These are phyloP conservation scores for Alca torda DNA, from an alignment of 2,797 vertebrate genomes.

Conservation along the genomic window DNA sequence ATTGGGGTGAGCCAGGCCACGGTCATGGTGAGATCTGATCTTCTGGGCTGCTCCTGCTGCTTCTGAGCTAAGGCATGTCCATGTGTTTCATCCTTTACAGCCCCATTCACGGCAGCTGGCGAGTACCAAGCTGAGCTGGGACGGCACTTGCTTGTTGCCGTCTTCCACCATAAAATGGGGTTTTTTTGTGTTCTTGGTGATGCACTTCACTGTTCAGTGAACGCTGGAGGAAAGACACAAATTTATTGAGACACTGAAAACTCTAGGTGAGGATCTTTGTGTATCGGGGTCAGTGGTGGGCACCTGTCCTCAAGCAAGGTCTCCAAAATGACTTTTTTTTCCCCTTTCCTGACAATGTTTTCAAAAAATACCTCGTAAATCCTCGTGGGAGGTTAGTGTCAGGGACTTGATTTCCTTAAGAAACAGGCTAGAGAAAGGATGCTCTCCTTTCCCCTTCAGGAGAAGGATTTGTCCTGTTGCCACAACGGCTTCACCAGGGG, in stretches of 20 bases:
- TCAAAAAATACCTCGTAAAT: neutral
- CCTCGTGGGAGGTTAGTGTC: neutral
- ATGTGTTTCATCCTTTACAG: neutral
- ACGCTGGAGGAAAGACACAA: neutral
- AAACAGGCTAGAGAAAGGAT: neutral
- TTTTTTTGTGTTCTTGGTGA: neutral
- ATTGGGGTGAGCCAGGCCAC: rapidly evolving
- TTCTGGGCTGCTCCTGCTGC: neutral
- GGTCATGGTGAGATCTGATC: neutral
- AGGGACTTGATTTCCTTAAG: neutral
- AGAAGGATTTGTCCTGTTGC: neutral
- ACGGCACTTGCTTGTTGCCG: neutral
- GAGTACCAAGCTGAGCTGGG: neutral
- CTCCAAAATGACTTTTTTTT: neutral
- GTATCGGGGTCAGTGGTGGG: neutral
- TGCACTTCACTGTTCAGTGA: neutral
- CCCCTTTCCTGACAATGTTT: neutral
- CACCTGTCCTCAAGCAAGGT: neutral
- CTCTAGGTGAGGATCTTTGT: neutral
- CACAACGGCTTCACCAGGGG: neutral
- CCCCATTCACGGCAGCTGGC: rapidly evolving
- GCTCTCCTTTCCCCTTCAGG: neutral
- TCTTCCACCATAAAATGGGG: neutral
- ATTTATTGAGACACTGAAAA: neutral
- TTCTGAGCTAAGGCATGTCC: neutral